These are phyloP conservation scores for Homalodisca vitripennis DNA, from an alignment of 1,140 invertebrate species.

Conservation along the genomic window DNA sequence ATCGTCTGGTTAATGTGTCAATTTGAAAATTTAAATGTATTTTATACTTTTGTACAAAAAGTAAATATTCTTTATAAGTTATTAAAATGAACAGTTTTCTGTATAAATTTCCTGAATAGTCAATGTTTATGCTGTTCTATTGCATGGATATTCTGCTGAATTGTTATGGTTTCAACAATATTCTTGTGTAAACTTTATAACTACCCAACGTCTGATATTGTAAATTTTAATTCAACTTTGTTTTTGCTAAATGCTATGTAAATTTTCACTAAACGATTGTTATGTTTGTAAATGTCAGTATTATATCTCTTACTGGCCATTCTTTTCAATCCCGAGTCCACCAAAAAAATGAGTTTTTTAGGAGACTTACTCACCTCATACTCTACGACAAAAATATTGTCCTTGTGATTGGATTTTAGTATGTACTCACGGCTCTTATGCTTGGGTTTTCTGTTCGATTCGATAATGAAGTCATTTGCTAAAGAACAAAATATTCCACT, in stretches of 20 bases:
- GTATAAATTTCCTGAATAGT: too few relatives aligned
- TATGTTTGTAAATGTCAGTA: neutral
- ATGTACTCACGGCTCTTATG: neutral
- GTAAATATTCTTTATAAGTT: too few relatives aligned
- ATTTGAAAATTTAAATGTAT: too few relatives aligned
- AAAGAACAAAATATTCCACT: neutral
- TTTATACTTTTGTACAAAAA: too few relatives aligned
- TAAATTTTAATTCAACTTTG: neutral
- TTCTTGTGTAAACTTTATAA: too few relatives aligned
- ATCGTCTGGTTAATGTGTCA: too few relatives aligned
- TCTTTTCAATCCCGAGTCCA: neutral
- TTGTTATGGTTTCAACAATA: too few relatives aligned
- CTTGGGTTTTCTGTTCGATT: neutral
- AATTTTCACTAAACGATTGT: neutral
- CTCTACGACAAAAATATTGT: neutral
- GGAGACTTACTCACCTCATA: neutral
- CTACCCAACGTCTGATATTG: neutral
- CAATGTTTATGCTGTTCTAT: too few relatives aligned
- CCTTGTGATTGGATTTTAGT: neutral
- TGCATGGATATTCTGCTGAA: too few relatives aligned
- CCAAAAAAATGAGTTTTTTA: neutral
- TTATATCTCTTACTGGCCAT: neutral
- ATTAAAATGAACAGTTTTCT: too few relatives aligned
- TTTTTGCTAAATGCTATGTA: neutral
- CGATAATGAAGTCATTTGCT: neutral